phyloP scores from a whole-genome alignment of 2,888 invertebrate genomes.

The Ichneumoninae sp. region DNA sequence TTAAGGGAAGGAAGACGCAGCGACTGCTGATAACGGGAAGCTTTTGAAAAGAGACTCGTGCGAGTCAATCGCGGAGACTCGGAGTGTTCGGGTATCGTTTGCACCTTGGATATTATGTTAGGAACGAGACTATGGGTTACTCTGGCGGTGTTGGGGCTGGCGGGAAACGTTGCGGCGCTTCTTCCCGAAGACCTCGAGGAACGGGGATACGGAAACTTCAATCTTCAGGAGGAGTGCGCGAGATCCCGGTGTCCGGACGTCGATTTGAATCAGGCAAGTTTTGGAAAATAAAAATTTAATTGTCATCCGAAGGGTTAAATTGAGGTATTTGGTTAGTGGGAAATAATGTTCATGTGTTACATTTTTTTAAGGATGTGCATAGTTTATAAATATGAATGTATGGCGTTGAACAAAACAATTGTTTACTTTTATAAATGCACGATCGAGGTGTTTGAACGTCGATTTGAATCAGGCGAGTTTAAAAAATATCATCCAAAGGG shows the following conservation, averaged over 20 bases:
- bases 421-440: too few relatives aligned
- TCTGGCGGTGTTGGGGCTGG: slow-evolving; percentile 77
- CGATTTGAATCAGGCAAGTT: slow-evolving; percentile 79
- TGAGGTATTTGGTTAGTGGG: too few relatives aligned
- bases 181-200: slow-evolving; percentile 77
- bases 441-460: slow-evolving; percentile 78
- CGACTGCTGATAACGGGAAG: slow-evolving; percentile 26
- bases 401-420: too few relatives aligned
- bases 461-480: slow-evolving; percentile 78
- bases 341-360: neutral
- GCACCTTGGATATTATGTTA: slow-evolving; percentile 78
- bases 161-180: slow-evolving; percentile 74
- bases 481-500: too few relatives aligned
- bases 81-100: slow-evolving; percentile 14
- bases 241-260: slow-evolving; percentile 78
- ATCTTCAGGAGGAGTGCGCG: slow-evolving; percentile 80
- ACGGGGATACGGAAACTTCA: slow-evolving; percentile 68
- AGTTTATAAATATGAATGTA: too few relatives aligned
- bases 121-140: slow-evolving; percentile 77
- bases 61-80: slow-evolving; percentile 28
- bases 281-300: neutral
- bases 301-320: too few relatives aligned
- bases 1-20: slow-evolving; percentile 50
- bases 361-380: neutral
- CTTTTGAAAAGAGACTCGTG: slow-evolving; percentile 37